These are phyloP conservation scores for Tipula helvola DNA, from an alignment of 2,888 invertebrate genomes.

Conservation along the genomic window DNA sequence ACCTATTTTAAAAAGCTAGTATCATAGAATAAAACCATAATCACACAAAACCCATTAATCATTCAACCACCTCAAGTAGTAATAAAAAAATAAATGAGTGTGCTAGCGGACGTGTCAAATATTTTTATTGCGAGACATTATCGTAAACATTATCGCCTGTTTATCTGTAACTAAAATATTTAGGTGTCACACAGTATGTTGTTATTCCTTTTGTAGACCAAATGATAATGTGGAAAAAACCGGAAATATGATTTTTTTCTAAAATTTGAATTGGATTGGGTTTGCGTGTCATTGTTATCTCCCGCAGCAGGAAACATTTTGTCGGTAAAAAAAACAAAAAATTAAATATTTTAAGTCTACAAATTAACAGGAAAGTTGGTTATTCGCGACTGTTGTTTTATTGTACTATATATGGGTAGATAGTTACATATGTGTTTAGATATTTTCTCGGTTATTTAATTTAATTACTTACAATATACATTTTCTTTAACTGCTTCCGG, in stretches of 20 bases:
- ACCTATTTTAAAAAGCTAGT: too few relatives aligned
- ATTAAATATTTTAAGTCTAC: background rate
- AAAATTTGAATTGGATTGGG: background rate
- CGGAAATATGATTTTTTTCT: background rate
- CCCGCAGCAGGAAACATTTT: background rate
- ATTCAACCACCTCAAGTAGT: background rate
- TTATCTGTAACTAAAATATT: background rate
- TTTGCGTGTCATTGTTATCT: background rate
- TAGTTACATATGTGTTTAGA: background rate
- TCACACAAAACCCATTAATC: background rate
- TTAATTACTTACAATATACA: background rate
- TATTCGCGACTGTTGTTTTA: background rate
- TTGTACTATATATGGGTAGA: background rate
- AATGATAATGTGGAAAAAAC: background rate
- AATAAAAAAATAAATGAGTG: background rate
- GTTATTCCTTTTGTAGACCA: background rate
- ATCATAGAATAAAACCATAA: too few relatives aligned
- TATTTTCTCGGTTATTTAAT: background rate
- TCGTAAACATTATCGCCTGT: background rate
- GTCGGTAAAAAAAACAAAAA: background rate
- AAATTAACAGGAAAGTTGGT: background rate
- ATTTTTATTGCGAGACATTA: background rate
- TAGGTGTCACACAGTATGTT: background rate
- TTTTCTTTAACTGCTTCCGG: background rate
- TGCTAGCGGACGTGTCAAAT: background rate